phyloP scores from a whole-genome alignment of 2,113 vertebrate species.

The Camelus bactrianus region DNA sequence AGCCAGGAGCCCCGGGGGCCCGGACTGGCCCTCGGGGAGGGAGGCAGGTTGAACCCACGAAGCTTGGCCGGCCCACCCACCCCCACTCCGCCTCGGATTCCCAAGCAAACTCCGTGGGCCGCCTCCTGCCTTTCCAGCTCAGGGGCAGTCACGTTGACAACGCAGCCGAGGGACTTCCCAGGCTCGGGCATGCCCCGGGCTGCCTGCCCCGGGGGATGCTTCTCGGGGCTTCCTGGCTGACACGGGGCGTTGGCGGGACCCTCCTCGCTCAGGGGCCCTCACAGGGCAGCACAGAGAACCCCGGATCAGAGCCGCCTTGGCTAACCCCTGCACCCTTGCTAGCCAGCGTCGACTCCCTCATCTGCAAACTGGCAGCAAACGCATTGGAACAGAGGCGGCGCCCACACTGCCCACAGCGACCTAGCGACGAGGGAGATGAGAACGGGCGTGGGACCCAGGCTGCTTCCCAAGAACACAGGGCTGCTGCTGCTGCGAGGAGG shows the following conservation, averaged over 20 bases:
- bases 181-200: rapidly evolving
- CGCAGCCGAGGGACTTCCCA: no score
- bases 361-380: rapidly evolving
- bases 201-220: rapidly evolving
- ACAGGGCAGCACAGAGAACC: rapidly evolving
- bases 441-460: rapidly evolving
- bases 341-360: rapidly evolving
- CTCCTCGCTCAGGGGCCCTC: background rate
- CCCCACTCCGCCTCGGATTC: rapidly evolving
- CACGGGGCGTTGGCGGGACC: rapidly evolving
- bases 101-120: background rate
- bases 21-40: background rate
- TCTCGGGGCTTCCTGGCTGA: background rate
- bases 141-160: rapidly evolving
- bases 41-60: no score
- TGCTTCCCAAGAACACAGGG: background rate
- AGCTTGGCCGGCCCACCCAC: background rate
- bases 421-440: rapidly evolving
- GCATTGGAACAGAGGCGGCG: no score
- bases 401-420: rapidly evolving
- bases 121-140: background rate
- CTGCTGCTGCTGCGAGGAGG: rapidly evolving
- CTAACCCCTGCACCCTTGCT: rapidly evolving
- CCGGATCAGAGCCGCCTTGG: rapidly evolving
- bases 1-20: background rate